phyloP scores from a whole-genome alignment of 2,888 invertebrate genomes.

The Thymelicus sylvestris region DNA sequence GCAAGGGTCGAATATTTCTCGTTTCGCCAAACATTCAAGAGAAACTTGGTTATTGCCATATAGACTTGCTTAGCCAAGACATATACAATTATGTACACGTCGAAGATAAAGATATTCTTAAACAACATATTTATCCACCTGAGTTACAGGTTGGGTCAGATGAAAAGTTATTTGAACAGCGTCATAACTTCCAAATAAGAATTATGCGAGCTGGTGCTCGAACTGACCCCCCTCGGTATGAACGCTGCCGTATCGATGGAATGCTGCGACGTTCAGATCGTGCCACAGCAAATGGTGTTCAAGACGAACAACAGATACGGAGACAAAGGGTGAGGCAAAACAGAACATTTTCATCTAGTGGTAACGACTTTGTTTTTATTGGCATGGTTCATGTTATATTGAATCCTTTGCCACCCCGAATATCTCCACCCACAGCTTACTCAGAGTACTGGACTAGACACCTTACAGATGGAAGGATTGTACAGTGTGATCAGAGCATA shows the following conservation, averaged over 20 bases:
- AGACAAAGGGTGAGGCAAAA: conserved; percentile 82
- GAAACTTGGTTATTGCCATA: conserved; percentile 93
- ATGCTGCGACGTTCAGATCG: conserved; percentile 84
- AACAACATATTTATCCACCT: conserved; percentile 87
- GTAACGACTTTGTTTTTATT: conserved; percentile 88
- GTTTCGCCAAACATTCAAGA: conserved; percentile 94
- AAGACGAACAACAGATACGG: conserved; percentile 79
- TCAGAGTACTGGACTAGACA: conserved; percentile 96
- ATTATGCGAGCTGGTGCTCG: conserved; percentile 88
- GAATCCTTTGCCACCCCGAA: conserved; percentile 81
- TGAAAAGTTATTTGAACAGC: conserved; percentile 68
- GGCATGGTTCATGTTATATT: conserved; percentile 89
- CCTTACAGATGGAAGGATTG: conserved; percentile 94
- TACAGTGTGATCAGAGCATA: conserved; percentile 96
- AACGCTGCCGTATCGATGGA: conserved; percentile 88
- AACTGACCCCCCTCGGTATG: conserved; percentile 89
- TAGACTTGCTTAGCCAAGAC: conserved; percentile 95
- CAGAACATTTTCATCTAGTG: conserved; percentile 81
- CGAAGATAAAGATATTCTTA: conserved; percentile 92
- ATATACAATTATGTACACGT: conserved; percentile 92
- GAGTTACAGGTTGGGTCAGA: conserved; percentile 73
- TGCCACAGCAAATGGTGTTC: conserved; percentile 80
- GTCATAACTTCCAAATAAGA: conserved; percentile 84
- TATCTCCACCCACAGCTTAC: conserved; percentile 86
- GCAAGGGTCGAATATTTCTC: conserved; percentile 93